Conservation (phyloP, 1,140 invertebrate species). For the Zaprionus gabonicus region DNA sequence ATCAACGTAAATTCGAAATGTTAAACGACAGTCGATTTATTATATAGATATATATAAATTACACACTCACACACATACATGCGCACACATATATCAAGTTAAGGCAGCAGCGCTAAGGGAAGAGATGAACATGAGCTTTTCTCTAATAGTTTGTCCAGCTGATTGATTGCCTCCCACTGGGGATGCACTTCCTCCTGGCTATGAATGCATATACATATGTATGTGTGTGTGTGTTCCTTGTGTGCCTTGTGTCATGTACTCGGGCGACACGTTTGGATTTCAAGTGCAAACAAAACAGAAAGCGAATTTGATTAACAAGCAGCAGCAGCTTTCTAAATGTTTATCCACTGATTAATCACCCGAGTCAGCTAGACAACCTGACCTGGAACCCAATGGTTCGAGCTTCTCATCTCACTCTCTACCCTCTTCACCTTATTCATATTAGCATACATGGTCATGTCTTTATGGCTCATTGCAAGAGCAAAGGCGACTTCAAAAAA, state of each 20-base stretch:
- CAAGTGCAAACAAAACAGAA: slow-evolving; percentile 61
- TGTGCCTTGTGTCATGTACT: slow-evolving; percentile 19
- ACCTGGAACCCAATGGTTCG: background rate
- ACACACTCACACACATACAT: background rate
- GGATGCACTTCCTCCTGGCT: slow-evolving; percentile 4
- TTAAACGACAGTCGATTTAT: slow-evolving; percentile 31
- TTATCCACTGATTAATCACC: slow-evolving; percentile 39
- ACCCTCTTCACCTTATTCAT: background rate
- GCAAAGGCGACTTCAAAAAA: background rate
- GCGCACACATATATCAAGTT: slow-evolving; percentile 29
- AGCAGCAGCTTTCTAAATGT: slow-evolving; percentile 31
- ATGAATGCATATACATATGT: background rate
- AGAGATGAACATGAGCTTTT: slow-evolving; percentile 11
- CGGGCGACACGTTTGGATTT: slow-evolving; percentile 32
- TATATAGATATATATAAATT: slow-evolving; percentile 18
- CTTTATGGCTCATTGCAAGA: background rate
- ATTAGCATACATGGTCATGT: background rate
- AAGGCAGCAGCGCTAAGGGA: slow-evolving; percentile 30
- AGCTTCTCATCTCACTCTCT: background rate
- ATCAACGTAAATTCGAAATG: slow-evolving; percentile 58
- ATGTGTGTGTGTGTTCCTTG: slow-evolving; percentile 1
- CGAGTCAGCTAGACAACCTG: background rate
- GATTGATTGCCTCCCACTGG: slow-evolving; percentile 55
- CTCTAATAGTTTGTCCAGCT: slow-evolving; percentile 59
- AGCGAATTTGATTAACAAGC: slow-evolving; percentile 57